phyloP scores from a whole-genome alignment of 2,797 vertebrate genomes.

The Enteromius treurensis region DNA sequence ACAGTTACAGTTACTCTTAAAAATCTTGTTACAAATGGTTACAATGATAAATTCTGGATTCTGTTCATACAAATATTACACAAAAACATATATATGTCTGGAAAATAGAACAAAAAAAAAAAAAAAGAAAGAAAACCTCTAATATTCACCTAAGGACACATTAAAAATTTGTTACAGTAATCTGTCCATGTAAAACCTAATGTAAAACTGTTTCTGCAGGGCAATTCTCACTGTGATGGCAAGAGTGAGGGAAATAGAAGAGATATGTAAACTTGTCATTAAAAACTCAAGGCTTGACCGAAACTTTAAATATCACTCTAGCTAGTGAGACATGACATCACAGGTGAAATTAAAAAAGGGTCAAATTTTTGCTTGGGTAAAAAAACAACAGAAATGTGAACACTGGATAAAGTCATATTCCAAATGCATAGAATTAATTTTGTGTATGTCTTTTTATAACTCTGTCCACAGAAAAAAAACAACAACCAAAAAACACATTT shows the following conservation, averaged over 20 bases:
- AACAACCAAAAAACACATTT: background rate
- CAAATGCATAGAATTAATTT: background rate
- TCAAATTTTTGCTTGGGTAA: background rate
- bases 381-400: too few species aligned
- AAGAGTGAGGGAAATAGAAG: background rate
- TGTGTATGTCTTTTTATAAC: background rate
- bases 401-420: background rate
- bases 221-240: background rate
- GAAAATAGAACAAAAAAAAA: background rate
- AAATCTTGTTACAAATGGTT: too few species aligned
- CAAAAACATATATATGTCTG: conserved; percentile 4
- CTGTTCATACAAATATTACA: background rate
- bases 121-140: too few species aligned
- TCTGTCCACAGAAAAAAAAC: background rate
- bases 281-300: background rate
- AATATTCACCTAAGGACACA: background rate
- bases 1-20: too few species aligned
- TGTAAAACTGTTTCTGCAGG: background rate
- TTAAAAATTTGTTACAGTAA: background rate
- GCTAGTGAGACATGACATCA: background rate
- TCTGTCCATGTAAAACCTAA: conserved; percentile 8
- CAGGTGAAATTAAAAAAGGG: background rate
- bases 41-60: too few species aligned
- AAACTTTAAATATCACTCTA: background rate
- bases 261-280: background rate